Conservation (phyloP, 2,113 vertebrate species). For the Onychorhynchus coronatus region DNA sequence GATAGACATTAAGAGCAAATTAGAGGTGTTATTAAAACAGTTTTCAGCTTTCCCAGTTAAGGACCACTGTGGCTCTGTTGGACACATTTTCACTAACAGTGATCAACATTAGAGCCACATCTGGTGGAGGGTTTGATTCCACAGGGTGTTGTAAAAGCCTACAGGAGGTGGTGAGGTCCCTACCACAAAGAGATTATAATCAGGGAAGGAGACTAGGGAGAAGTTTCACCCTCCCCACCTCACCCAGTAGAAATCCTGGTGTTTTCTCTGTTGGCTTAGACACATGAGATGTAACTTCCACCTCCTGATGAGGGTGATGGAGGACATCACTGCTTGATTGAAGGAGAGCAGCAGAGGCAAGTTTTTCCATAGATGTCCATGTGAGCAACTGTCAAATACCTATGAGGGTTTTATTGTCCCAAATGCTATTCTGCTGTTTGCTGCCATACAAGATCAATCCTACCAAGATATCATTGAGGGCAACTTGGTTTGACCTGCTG, state of each 20-base stretch:
- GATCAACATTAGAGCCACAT: neutral
- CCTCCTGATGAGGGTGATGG: neutral
- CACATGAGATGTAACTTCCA: neutral
- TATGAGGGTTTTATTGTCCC: neutral
- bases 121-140: neutral
- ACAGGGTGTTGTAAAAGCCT: neutral
- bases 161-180: neutral
- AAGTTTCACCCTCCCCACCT: neutral
- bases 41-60: neutral
- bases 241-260: neutral
- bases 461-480: neutral
- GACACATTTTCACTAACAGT: neutral
- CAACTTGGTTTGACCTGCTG: too few relatives aligned
- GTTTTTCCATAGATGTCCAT: neutral
- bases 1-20: neutral
- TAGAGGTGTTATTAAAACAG: neutral
- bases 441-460: neutral
- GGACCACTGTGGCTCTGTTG: neutral
- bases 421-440: accelerated
- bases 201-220: neutral
- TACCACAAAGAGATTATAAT: neutral
- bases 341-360: neutral
- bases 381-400: neutral
- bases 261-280: neutral
- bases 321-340: neutral